Percentiles rank a stretch among this genome's conserved stretches.
Evolutionary conservation across 2,113 vertebrate genomes (phyloP).

Genomic region (Pelecanoides urinatrix): DNA sequence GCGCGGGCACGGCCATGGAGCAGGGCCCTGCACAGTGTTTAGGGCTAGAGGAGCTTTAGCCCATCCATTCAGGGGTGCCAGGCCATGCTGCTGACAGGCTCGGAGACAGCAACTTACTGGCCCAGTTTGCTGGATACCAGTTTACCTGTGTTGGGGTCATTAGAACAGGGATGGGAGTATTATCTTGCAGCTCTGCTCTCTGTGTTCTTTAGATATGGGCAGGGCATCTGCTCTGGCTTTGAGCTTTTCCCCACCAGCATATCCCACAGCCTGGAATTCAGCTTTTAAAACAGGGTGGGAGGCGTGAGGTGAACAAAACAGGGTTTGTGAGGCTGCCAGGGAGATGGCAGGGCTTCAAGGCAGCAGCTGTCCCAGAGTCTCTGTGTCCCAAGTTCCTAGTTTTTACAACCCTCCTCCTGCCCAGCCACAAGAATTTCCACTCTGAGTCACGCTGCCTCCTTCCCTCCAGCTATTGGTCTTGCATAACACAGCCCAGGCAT

Average conservation of each 20-base stretch:
- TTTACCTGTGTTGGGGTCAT: background rate
- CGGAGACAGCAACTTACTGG: background rate
- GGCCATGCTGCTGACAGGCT: background rate
- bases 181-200: background rate
- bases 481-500: background rate
- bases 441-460: slow-evolving; percentile 20
- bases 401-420: background rate
- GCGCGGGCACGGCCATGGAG: fast-evolving
- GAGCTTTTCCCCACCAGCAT: background rate
- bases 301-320: background rate
- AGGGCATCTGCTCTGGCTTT: background rate
- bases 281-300: background rate
- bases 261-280: background rate
- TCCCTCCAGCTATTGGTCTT: slow-evolving; percentile 47
- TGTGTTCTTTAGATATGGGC: background rate
- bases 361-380: background rate
- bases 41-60: background rate
- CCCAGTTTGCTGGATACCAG: background rate
- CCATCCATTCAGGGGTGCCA: fast-evolving
- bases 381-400: background rate
- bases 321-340: background rate
- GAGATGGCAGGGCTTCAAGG: background rate
- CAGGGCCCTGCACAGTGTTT: background rate
- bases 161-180: background rate
- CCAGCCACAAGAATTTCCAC: slow-evolving; percentile 48